Evolutionary conservation across 1,140 invertebrate genomes (phyloP), one percentile per base, ranked within the genome.

Genomic region (Muscidifurax raptorellus): DNA sequence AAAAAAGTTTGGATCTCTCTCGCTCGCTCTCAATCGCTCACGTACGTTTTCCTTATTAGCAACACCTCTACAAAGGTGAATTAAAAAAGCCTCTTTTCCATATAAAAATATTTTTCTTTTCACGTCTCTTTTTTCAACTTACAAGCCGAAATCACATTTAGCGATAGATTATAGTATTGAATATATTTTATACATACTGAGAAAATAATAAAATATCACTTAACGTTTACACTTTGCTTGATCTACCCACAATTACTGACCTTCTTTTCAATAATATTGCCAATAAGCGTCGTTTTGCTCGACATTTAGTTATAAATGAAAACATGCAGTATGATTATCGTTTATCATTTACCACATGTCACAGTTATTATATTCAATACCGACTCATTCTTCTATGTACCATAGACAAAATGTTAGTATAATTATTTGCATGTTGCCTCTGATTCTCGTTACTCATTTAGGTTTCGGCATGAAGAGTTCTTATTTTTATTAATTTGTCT

Each of bases 91-190:
- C 52, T 84, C 30, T 66, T 84, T 83, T 79, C 59, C 28, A 72
- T 84, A 84, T 79, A 84, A 84, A 84, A 84, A 84, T 84, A 84
- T 84, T 84, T 79, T 28, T 84, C 76, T 77, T 83, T 25, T 67
- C 67, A 36, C 76, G 36, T 28, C 9, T 27, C 59, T 79, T 18
- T 83, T 74, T 78, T 64, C 15, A 76, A 79, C 44, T 25, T 52
- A 30, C 30, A 30, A 83, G 66, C 47, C 72, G 76, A 79, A 84
- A 84, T 84, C 76, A 47, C 67, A 84, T 59, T 79, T 25, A 7
- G 6, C n/a, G 47, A 59, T 72, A 64, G 25, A 30, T 52, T 79
- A 79, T 72, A 64, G 78, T 79, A 84, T 79, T 10, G 76, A 84
- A 79, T 84, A 40, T 79, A 84, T 79, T 79, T 78, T 79, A 72